phyloP scores from a whole-genome alignment of 2,797 vertebrate genomes.

The Pantherophis vulpinus region DNA sequence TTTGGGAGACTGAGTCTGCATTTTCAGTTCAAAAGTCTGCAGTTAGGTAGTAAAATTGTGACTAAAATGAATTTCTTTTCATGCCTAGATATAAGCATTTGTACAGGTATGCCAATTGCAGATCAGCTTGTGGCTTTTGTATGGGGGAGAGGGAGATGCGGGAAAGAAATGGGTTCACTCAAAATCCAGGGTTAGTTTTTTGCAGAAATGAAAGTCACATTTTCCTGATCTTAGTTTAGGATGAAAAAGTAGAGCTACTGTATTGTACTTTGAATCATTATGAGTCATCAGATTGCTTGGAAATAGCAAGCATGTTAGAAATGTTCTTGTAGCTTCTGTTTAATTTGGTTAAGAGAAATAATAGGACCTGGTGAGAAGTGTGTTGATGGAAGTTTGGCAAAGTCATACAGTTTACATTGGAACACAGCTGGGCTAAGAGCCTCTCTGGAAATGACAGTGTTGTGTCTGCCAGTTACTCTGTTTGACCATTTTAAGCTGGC shows the following conservation, averaged over 20 bases:
- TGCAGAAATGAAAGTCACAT: slow-evolving; percentile 61
- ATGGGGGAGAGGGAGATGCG: background rate
- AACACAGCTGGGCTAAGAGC: slow-evolving; percentile 61
- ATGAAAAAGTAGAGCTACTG: slow-evolving; percentile 52
- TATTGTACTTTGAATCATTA: slow-evolving; percentile 63
- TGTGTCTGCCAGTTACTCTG: slow-evolving; percentile 40
- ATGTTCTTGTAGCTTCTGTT: slow-evolving; percentile 72
- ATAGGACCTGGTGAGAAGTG: slow-evolving; percentile 65
- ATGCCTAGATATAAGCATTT: background rate
- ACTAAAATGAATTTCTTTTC: background rate
- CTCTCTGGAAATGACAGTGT: slow-evolving; percentile 49
- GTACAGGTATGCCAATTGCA: background rate
- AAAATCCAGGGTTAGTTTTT: slow-evolving; percentile 50
- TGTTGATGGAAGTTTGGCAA: slow-evolving; percentile 73
- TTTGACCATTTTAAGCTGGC: slow-evolving; percentile 15
- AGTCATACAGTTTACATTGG: slow-evolving; percentile 68
- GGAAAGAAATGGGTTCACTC: slow-evolving; percentile 51
- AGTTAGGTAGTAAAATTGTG: background rate
- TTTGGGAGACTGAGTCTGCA: background rate
- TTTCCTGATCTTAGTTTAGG: slow-evolving; percentile 55
- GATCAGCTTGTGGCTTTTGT: background rate
- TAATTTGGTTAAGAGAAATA: slow-evolving; percentile 68
- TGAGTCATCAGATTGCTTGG: slow-evolving; percentile 68
- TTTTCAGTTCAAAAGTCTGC: background rate
- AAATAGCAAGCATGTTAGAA: slow-evolving; percentile 64